phyloP scores from a whole-genome alignment of 2,113 vertebrate species.

The Ictidomys tridecemlineatus region DNA sequence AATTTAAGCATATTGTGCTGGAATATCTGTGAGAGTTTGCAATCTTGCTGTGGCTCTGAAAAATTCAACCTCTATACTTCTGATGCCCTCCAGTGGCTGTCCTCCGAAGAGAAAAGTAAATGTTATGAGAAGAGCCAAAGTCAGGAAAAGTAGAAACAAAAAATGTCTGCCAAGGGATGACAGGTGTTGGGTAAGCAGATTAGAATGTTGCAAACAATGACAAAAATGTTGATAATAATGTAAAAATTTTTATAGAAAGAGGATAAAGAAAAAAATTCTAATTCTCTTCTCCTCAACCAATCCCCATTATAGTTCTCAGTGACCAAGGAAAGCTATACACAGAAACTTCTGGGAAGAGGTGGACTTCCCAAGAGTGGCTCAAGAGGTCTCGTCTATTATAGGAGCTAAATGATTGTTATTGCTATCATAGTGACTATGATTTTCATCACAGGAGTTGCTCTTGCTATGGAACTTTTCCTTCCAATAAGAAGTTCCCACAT shows the following conservation, averaged over 20 bases:
- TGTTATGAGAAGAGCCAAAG: background rate
- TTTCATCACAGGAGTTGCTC: background rate
- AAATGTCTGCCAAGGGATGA: background rate
- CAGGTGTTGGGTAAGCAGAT: background rate
- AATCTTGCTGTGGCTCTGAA: background rate
- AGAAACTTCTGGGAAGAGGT: background rate
- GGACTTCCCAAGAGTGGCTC: background rate
- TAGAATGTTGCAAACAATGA: background rate
- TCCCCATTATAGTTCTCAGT: background rate
- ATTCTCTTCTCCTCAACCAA: background rate
- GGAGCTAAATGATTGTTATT: background rate
- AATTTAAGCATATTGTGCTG: too few relatives aligned
- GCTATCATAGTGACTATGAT: background rate
- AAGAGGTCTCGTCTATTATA: accelerated
- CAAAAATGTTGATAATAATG: background rate
- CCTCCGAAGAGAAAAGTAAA: background rate
- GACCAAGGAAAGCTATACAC: background rate
- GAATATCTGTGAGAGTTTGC: background rate
- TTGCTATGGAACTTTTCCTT: background rate
- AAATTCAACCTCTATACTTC: background rate
- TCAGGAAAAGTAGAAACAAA: background rate
- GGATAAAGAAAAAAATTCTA: background rate
- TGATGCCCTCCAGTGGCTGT: background rate
- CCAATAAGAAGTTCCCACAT: too few relatives aligned
- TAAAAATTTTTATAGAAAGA: background rate